Percentiles rank a stretch among this genome's conserved stretches.
phyloP scores from a whole-genome alignment of 1,140 invertebrate species.

The Pogonomyrmex californicus region DNA sequence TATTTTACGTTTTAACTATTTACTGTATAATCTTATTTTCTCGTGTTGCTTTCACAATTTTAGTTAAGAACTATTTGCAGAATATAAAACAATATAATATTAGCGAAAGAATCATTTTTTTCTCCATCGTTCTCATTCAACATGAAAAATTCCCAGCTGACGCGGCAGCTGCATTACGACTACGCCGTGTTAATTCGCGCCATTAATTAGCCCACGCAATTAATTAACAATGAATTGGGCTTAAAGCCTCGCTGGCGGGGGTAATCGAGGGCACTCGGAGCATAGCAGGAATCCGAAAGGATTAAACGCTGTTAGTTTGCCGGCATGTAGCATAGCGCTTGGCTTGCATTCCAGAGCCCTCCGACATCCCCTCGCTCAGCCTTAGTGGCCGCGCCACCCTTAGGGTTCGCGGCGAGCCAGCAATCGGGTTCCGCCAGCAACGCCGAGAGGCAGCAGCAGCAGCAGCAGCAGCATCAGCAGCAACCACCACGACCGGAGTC shows the following conservation, averaged over 20 bases:
- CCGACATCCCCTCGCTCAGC: constrained; percentile 81
- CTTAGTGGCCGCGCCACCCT: constrained; percentile 76
- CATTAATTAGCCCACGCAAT: constrained; percentile 60
- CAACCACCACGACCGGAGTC: constrained; percentile 81
- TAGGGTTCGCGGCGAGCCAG: constrained; percentile 74
- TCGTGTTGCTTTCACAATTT: neutral
- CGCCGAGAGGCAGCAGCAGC: constrained; percentile 63
- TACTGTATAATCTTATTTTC: neutral
- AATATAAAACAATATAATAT: neutral
- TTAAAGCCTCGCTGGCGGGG: constrained; percentile 36
- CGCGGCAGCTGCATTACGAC: constrained; percentile 43
- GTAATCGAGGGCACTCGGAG: constrained; percentile 48
- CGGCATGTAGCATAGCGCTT: constrained; percentile 79
- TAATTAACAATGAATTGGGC: constrained; percentile 58
- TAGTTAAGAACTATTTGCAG: constrained; percentile 7
- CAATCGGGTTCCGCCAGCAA: constrained; percentile 62
- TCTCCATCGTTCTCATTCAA: constrained; percentile 1
- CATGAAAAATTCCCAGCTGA: constrained; percentile 42
- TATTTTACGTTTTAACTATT: neutral
- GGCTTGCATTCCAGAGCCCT: constrained; percentile 85
- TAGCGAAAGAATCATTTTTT: constrained; percentile 6
- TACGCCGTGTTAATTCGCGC: constrained; percentile 41
- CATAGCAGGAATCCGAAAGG: constrained; percentile 61
- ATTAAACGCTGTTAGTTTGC: constrained; percentile 61
- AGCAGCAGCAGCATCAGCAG: constrained; percentile 68